Conservation (phyloP, 2,888 invertebrate genomes). For the Lordiphosa fenestrarum region DNA sequence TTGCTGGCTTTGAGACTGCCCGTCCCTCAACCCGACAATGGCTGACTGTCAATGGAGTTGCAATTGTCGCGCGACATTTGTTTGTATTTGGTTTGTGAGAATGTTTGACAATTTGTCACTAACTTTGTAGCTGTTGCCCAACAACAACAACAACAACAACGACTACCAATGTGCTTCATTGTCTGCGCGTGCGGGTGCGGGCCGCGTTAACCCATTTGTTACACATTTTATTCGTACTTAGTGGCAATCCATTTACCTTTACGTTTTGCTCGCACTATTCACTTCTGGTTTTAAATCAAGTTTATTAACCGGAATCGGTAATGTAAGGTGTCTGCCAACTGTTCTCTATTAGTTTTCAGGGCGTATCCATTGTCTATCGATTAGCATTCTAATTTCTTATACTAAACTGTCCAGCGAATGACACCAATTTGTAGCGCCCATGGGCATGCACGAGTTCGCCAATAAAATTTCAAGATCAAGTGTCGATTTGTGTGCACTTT, state of each 20-base stretch:
- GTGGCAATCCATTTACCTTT: slow-evolving; percentile 60
- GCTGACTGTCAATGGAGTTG: slow-evolving; percentile 54
- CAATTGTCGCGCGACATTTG: slow-evolving; percentile 46
- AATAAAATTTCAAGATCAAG: slow-evolving; percentile 54
- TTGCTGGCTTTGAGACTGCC: slow-evolving; percentile 58
- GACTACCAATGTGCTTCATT: slow-evolving; percentile 8
- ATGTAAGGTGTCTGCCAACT: slow-evolving; percentile 37
- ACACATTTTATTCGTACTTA: slow-evolving; percentile 66
- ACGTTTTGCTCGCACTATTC: slow-evolving; percentile 34
- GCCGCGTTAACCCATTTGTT: slow-evolving; percentile 62
- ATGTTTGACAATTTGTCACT: slow-evolving; percentile 72
- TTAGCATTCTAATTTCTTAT: slow-evolving; percentile 75
- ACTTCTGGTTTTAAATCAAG: slow-evolving; percentile 76
- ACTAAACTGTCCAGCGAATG: slow-evolving; percentile 45
- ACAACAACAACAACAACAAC: background rate
- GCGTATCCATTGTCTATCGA: slow-evolving; percentile 65
- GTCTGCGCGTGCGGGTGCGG: slow-evolving; percentile 33
- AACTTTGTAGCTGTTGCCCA: slow-evolving; percentile 34
- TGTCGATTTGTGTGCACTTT: background rate
- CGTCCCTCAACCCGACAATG: slow-evolving; percentile 59
- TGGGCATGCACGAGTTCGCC: slow-evolving; percentile 59
- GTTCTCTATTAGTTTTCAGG: slow-evolving; percentile 33
- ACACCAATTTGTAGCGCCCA: slow-evolving; percentile 56
- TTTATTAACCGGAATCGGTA: slow-evolving; percentile 71
- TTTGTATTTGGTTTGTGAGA: slow-evolving; percentile 28